Evolutionary conservation across 2,888 invertebrate genomes (phyloP).

Genomic region (Unio delphinus): DNA sequence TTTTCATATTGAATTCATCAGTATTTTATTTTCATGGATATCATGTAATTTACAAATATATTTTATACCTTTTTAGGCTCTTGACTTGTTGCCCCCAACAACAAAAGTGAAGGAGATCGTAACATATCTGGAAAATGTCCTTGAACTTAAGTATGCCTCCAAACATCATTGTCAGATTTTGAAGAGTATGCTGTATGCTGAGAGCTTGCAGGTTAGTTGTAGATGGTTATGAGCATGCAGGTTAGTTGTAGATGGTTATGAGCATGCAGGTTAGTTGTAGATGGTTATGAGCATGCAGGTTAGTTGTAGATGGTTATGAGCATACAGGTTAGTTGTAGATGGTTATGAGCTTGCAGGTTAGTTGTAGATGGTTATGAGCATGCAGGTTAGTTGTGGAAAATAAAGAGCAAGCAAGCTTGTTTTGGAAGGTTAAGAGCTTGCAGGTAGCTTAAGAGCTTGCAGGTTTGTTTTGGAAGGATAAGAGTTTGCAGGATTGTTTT

Average conservation of each 20-base stretch:
- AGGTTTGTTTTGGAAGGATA: no score
- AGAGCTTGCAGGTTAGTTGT: constrained; percentile 81
- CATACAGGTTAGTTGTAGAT: no score
- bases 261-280: no score
- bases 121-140: constrained; percentile 78
- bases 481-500: no score
- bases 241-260: no score
- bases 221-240: no score
- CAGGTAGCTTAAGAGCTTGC: no score
- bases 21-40: background rate
- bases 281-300: constrained; percentile 81
- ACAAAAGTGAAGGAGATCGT: constrained; percentile 83
- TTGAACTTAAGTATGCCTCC: constrained; percentile 85
- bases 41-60: background rate
- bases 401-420: no score
- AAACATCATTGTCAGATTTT: constrained; percentile 84
- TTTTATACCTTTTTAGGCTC: constrained; percentile 75
- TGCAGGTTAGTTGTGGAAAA: no score
- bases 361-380: no score
- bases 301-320: constrained; percentile 15
- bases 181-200: constrained; percentile 87
- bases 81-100: constrained; percentile 85
- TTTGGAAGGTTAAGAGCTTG: no score
- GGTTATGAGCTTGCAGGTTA: no score
- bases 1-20: background rate